These are phyloP conservation scores for Scopus umbretta DNA, from an alignment of 2,113 vertebrate species.

Conservation along the genomic window DNA sequence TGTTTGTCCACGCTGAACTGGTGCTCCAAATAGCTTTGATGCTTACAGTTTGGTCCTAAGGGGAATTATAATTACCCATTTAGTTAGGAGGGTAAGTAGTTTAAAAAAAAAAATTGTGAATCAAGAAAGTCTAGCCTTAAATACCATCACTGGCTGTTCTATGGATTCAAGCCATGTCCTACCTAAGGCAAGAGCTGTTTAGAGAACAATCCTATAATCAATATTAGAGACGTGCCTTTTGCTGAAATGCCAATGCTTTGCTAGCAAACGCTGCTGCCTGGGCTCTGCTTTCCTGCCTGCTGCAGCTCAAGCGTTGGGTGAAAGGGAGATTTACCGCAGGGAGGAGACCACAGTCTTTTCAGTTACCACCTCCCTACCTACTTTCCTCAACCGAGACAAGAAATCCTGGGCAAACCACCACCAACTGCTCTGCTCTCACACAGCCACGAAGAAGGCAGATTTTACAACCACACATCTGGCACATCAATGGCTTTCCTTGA, in stretches of 20 bases:
- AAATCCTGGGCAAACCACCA: background rate
- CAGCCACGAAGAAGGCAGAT: background rate
- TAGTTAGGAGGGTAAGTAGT: background rate
- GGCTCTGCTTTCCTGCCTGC: background rate
- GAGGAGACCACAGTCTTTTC: background rate
- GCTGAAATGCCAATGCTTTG: background rate
- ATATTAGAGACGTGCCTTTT: background rate
- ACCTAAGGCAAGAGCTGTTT: background rate
- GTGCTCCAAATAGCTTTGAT: background rate
- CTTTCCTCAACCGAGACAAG: background rate
- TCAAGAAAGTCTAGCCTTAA: background rate
- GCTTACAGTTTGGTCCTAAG: background rate
- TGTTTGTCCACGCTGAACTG: background rate
- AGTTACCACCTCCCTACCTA: background rate
- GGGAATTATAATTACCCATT: background rate
- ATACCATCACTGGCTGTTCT: background rate
- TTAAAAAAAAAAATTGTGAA: background rate
- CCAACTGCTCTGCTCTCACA: background rate
- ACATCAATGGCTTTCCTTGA: conserved; percentile 26
- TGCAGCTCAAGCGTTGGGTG: background rate
- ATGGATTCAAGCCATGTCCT: background rate
- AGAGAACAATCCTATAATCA: background rate
- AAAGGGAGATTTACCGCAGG: background rate
- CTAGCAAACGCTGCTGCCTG: background rate
- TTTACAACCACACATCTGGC: conserved; percentile 43